A percentile compares a stretch with the other conserved stretches of the same genome.
Conservation (phyloP, 2,888 invertebrate species). For the Eudemis profundana region DNA sequence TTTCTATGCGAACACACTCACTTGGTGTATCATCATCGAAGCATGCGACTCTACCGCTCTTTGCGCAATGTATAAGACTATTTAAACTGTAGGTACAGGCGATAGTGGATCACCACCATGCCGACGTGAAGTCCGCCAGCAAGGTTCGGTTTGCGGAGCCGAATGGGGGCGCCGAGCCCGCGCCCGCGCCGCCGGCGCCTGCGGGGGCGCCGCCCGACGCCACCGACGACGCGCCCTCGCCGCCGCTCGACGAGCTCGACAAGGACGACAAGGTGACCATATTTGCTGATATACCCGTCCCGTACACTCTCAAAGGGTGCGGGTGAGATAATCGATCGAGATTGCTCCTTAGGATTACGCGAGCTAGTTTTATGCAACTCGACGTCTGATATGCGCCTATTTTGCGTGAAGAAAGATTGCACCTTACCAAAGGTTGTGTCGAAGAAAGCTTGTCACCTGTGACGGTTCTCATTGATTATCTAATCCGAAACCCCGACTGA, state of each 20-base stretch:
- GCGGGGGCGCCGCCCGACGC: conserved; percentile 58
- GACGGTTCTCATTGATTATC: not conserved
- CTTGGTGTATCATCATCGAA: no score
- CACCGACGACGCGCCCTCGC: conserved; percentile 77
- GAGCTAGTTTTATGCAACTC: no score
- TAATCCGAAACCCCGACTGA: conserved; percentile 5
- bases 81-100: conserved; percentile 91
- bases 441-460: no score
- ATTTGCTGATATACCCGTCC: not conserved
- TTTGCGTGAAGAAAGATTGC: no score
- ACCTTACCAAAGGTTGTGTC: no score
- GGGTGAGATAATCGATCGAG: not conserved
- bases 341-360: no score
- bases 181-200: conserved; percentile 80
- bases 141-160: conserved; percentile 96
- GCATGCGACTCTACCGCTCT: conserved; percentile 6
- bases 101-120: conserved; percentile 96
- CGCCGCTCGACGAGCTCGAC: conserved; percentile 79
- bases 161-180: conserved; percentile 65
- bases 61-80: not conserved
- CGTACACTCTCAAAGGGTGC: not conserved
- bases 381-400: no score
- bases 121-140: conserved; percentile 91
- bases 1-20: not conserved
- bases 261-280: conserved; percentile 80